Evolutionary conservation across 2,797 vertebrate genomes (phyloP).

Genomic region (Numenius phaeopus): DNA sequence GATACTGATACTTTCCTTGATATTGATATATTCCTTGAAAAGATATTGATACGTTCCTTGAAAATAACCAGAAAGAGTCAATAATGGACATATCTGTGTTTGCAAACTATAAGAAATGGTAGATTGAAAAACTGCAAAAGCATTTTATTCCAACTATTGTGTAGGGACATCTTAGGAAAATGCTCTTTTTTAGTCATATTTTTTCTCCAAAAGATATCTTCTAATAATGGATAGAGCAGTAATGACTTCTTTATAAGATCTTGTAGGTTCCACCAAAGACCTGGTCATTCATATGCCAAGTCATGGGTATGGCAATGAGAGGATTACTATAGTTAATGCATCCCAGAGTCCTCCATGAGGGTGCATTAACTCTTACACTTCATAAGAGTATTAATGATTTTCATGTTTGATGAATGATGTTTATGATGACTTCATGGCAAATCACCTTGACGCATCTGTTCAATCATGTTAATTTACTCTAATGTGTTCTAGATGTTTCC

Average conservation of each 20-base stretch:
- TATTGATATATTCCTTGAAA: background rate
- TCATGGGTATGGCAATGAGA: background rate
- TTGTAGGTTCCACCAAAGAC: background rate
- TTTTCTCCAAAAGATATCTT: background rate
- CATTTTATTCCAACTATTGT: background rate
- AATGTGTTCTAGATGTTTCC: background rate
- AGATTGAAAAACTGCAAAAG: background rate
- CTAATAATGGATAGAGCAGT: background rate
- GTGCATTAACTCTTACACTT: background rate
- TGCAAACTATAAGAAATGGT: background rate
- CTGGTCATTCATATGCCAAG: too few species aligned
- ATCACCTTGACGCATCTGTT: background rate
- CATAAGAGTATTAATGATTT: background rate
- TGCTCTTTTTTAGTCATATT: fast-evolving
- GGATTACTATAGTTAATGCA: background rate
- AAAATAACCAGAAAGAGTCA: background rate
- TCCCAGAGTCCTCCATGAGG: background rate
- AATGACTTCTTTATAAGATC: background rate
- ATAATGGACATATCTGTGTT: background rate
- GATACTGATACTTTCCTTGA: too few species aligned
- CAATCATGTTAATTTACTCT: background rate
- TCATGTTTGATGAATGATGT: background rate
- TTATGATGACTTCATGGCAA: background rate
- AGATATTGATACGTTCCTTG: background rate
- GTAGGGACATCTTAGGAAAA: background rate